Evolutionary conservation across 2,797 vertebrate species (phyloP).

Genomic region (Gila robusta): DNA sequence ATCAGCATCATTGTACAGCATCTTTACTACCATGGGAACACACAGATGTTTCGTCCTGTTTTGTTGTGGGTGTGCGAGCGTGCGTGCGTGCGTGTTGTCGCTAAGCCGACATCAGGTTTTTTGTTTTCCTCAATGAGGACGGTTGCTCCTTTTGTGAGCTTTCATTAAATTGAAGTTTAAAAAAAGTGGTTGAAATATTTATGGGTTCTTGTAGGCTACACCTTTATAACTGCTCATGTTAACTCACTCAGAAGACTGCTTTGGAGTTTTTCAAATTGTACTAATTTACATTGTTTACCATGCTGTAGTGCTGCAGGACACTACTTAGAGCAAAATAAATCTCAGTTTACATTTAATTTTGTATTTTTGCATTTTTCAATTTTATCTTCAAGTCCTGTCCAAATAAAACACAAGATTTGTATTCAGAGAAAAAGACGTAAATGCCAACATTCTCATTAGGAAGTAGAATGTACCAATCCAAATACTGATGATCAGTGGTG

Average conservation of each 20-base stretch:
- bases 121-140: conserved; percentile 99
- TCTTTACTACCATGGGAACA: conserved; percentile 97
- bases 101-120: conserved; percentile 98
- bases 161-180: conserved; percentile 96
- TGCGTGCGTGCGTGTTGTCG: conserved; percentile 96
- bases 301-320: conserved; percentile 97
- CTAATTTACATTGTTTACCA: conserved; percentile 99
- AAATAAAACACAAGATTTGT: conserved; percentile 74
- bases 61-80: conserved; percentile 67
- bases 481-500: conserved; percentile 70
- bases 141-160: conserved; percentile 98
- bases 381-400: conserved; percentile 74
- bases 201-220: conserved; percentile 97
- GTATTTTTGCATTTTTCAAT: conserved; percentile 74
- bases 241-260: conserved; percentile 85
- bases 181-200: conserved; percentile 97
- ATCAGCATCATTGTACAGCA: conserved; percentile 97
- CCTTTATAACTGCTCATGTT: conserved; percentile 98
- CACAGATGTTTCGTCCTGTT: conserved; percentile 77
- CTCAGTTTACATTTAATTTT: conserved; percentile 97
- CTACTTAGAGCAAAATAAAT: conserved; percentile 94
- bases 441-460: conserved; percentile 77
- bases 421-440: conserved; percentile 68
- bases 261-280: conserved; percentile 88
- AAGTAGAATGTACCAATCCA: conserved; percentile 80